phyloP scores from a whole-genome alignment of 2,888 invertebrate species.

The Catocala fraxini region DNA sequence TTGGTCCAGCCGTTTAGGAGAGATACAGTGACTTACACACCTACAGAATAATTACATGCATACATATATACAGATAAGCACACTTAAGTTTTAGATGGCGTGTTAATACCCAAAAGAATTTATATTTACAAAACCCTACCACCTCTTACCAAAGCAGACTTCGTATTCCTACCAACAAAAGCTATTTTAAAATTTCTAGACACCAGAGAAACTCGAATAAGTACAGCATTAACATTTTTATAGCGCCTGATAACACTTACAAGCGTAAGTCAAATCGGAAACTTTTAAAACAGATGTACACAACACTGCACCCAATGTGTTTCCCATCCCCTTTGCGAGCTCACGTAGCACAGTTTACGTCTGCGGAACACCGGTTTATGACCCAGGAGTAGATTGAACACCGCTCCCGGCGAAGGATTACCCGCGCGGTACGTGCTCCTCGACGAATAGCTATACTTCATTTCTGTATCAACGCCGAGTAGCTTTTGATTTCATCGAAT shows the following conservation, averaged over 20 bases:
- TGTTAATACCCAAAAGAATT: too few relatives aligned
- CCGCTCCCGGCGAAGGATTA: constrained; percentile 65
- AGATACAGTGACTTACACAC: too few relatives aligned
- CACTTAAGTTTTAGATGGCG: too few relatives aligned
- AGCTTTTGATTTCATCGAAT: constrained; percentile 53
- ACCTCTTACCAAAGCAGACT: too few relatives aligned
- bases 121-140: too few relatives aligned
- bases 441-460: constrained; percentile 54
- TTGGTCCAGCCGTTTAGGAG: too few relatives aligned
- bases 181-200: too few relatives aligned
- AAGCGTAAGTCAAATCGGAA: constrained; percentile 34
- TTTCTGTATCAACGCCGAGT: constrained; percentile 51
- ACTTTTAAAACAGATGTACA: constrained; percentile 41
- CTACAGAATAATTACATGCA: too few relatives aligned
- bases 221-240: constrained; percentile 14
- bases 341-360: constrained; percentile 71
- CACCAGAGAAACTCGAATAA: neutral
- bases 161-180: too few relatives aligned
- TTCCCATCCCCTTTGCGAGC: constrained; percentile 49
- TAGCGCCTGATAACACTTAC: constrained; percentile 23
- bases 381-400: constrained; percentile 72
- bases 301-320: constrained; percentile 46
- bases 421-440: constrained; percentile 60
- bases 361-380: constrained; percentile 69
- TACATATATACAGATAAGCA: too few relatives aligned